phyloP scores from a whole-genome alignment of 1,140 invertebrate species.

The Zaprionus vittiger region DNA sequence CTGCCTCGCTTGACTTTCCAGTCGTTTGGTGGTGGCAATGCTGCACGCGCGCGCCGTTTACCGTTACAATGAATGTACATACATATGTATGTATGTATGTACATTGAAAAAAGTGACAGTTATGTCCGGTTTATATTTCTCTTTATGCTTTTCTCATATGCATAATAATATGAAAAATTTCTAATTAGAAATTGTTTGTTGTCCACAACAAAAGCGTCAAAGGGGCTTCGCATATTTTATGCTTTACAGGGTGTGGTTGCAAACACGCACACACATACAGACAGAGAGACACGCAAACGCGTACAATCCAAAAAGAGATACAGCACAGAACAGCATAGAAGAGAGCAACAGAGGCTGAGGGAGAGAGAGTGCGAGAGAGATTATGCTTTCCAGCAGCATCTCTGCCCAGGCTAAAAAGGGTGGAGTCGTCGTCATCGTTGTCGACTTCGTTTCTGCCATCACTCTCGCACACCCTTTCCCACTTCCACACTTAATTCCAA shows the following conservation, averaged over 20 bases:
- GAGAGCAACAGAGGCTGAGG: conserved; percentile 1
- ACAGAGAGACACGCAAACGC: conserved; percentile 12
- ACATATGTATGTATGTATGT: no score
- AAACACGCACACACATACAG: conserved; percentile 22
- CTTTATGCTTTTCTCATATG: conserved; percentile 43
- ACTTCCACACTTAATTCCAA: conserved; percentile 75
- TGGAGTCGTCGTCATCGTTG: conserved; percentile 60
- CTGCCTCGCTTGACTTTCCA: conserved; percentile 1
- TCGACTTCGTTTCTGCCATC: conserved; percentile 28
- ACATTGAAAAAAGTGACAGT: conserved; percentile 63
- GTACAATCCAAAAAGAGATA: conserved; percentile 16
- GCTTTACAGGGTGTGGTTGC: conserved; percentile 78
- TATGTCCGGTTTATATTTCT: conserved; percentile 63
- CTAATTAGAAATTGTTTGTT: conserved; percentile 76
- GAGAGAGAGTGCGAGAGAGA: conserved; percentile 48
- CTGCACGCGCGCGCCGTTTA: conserved; percentile 1
- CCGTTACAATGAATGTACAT: conserved; percentile 43
- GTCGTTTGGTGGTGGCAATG: conserved; percentile 44
- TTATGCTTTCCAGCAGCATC: conserved; percentile 70
- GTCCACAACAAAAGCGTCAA: conserved; percentile 62
- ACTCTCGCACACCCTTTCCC: conserved; percentile 24
- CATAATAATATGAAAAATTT: conserved; percentile 58
- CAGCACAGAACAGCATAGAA: conserved; percentile 21
- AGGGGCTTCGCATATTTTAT: conserved; percentile 70
- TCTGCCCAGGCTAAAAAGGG: conserved; percentile 70